A percentile compares a stretch with the other conserved stretches of the same genome.
Evolutionary conservation across 2,113 vertebrate genomes (phyloP).

Genomic region (Bos indicus): DNA sequence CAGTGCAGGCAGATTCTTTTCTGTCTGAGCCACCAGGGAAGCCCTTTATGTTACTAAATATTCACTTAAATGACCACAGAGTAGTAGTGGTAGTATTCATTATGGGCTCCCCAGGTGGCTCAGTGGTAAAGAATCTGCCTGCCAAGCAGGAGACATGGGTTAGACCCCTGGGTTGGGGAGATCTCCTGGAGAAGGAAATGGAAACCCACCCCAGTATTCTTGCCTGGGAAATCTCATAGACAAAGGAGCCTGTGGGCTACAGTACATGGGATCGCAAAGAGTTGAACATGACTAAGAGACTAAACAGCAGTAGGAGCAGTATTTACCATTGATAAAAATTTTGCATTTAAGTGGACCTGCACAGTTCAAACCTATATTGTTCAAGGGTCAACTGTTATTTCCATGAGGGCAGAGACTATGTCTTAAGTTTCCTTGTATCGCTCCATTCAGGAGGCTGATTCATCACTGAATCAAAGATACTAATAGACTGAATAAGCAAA

Average conservation of each 20-base stretch:
- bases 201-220: not conserved
- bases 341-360: not conserved
- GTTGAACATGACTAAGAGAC: not conserved
- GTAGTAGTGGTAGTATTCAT: not conserved
- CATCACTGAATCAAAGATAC: not conserved
- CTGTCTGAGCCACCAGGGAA: not conserved
- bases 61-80: not conserved
- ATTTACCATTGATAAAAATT: not conserved
- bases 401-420: accelerated
- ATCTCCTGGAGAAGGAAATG: not conserved
- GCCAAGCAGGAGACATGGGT: not conserved
- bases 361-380: not conserved
- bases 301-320: not conserved
- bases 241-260: not conserved
- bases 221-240: not conserved
- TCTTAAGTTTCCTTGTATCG: not conserved
- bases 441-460: not conserved
- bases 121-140: not conserved
- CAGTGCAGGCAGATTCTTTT: not conserved
- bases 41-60: not conserved
- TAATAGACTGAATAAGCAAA: not conserved
- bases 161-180: not conserved
- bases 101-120: not conserved
- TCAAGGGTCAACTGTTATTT: not conserved
- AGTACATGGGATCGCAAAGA: not conserved